phyloP scores from a whole-genome alignment of 2,888 invertebrate genomes.

The Limnephilus auricula region DNA sequence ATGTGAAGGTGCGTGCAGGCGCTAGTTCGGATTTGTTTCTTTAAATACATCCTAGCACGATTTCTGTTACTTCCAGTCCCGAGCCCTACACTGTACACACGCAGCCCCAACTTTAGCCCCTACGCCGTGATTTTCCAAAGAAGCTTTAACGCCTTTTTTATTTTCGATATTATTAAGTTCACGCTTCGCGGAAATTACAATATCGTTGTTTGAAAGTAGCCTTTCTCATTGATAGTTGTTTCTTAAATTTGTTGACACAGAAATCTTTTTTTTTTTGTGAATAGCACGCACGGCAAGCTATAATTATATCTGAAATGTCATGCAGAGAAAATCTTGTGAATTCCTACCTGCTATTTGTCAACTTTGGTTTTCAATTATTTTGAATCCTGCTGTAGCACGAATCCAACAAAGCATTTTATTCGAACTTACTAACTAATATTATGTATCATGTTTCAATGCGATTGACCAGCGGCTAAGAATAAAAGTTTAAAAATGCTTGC shows the following conservation, averaged over 20 bases:
- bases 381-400: not conserved
- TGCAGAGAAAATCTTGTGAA: not conserved
- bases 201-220: slow-evolving; percentile 18
- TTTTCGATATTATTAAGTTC: slow-evolving; percentile 45
- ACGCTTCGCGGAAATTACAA: slow-evolving; percentile 29
- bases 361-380: not conserved
- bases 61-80: slow-evolving; percentile 44
- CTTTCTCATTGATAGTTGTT: slow-evolving; percentile 20
- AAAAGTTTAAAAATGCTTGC: no score
- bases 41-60: slow-evolving; percentile 59
- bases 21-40: slow-evolving; percentile 54
- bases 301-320: not conserved
- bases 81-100: not conserved
- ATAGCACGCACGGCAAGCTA: not conserved
- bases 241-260: slow-evolving; percentile 4
- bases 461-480: no score
- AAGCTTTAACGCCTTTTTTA: slow-evolving; percentile 49
- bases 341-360: not conserved
- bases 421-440: not conserved
- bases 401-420: not conserved
- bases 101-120: slow-evolving; percentile 18
- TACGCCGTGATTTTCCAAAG: slow-evolving; percentile 47
- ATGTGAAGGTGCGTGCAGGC: slow-evolving; percentile 39
- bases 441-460: not conserved
- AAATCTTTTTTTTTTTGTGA: not conserved